phyloP scores from a whole-genome alignment of 1,140 invertebrate genomes.

The Tribolium madens region DNA sequence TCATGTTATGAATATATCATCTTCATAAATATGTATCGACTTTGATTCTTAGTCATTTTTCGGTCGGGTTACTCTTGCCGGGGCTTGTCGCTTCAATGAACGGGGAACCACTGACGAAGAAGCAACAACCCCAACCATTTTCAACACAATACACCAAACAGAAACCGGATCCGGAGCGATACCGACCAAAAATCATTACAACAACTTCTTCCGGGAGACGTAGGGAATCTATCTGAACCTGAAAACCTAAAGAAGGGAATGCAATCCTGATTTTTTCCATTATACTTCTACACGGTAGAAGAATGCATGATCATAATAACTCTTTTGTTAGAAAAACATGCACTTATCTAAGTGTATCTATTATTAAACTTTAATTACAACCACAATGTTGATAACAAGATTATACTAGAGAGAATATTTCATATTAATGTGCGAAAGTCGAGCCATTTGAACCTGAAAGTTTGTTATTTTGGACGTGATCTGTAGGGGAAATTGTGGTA shows the following conservation, averaged over 20 bases:
- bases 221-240: background rate
- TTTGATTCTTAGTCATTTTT: slow-evolving; percentile 55
- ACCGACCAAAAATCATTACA: slow-evolving; percentile 1
- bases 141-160: background rate
- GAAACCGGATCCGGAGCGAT: background rate
- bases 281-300: too few species aligned
- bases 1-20: slow-evolving; percentile 55
- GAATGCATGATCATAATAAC: too few species aligned
- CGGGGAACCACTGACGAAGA: slow-evolving; percentile 3
- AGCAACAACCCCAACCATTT: background rate
- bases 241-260: background rate
- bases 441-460: background rate
- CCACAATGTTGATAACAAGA: background rate
- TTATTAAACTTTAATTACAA: background rate
- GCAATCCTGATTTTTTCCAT: too few species aligned
- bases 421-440: background rate
- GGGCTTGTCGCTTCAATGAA: slow-evolving; percentile 47
- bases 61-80: slow-evolving; percentile 49
- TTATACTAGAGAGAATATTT: background rate
- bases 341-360: background rate
- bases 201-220: background rate
- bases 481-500: background rate
- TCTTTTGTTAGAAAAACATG: too few species aligned
- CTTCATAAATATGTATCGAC: slow-evolving; percentile 54
- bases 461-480: background rate